Evolutionary conservation across 37 sponge, comb jelly and placozoan species (phyloP), one percentile per base, ranked within the genome.

Genomic region (Dysidea cf. avara): DNA sequence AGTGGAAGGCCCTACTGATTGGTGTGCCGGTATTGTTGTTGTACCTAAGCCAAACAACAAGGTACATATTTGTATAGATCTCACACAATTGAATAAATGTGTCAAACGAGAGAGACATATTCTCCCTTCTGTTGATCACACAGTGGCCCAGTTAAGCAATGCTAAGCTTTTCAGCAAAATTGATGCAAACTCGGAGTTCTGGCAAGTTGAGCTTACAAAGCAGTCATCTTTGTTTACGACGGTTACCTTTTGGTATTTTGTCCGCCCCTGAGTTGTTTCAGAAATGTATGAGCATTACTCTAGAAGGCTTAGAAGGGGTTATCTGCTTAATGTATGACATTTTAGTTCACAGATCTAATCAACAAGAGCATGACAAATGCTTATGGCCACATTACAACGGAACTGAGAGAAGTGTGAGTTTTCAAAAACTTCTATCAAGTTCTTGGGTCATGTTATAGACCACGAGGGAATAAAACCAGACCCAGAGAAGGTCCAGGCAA

Each of bases 11-110:
- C 64, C 75, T 6, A 62, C 75, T 40, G 50, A 35, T 18, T 75
- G 75, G 52, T 75, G 75, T 47, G 75, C 75, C 11, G 64, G 51
- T 18, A 75, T 75, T 61, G 75, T 75, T 0, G 64, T 75, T 35
- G 62, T 62, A 17, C 63, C 75, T 13, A 75, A 75, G 35, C 21
- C 21, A 39, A 5, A 24, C 4, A 61, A 52, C 7, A n/a, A 21
- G n/a, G n/a, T 71, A 31, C 38, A 38, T 17, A 32, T 71, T 14
- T 71, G 55, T 24, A 55, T 71, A 18, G 56, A 71, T 31, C 35
- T 71, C 33, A 71, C 50, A 2, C 69, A 50, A 13, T 32, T 69
- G 28, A 69, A 69, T 21, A 32, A 21, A n/a, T 30, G 21, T 25
- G 69, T 51, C 30, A 16, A 48, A 20, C 51, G 71, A 28, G 56